phyloP scores from a whole-genome alignment of 2,113 vertebrate species.

The Pelecanoides urinatrix region DNA sequence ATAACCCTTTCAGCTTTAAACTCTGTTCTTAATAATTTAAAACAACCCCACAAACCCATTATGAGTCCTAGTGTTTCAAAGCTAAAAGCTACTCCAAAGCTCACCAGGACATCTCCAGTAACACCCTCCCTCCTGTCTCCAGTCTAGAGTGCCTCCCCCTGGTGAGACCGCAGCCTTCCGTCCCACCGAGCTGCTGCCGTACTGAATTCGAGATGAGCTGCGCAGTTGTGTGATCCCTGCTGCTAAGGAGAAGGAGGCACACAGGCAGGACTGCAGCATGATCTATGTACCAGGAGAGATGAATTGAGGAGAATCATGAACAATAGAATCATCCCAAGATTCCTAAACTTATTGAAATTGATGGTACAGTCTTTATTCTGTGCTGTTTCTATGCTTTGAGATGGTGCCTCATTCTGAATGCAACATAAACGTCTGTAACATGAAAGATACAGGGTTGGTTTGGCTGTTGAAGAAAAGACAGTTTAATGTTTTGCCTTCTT shows the following conservation, averaged over 20 bases:
- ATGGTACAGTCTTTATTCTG: conserved; percentile 20
- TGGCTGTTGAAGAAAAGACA: not conserved
- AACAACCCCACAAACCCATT: not conserved
- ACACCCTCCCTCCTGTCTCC: not conserved
- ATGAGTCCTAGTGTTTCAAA: not conserved
- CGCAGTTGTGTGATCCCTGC: not conserved
- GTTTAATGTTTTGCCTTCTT: not conserved
- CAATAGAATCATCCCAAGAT: conserved; percentile 14
- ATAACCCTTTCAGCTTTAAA: not conserved
- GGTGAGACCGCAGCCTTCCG: not conserved
- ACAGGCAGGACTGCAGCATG: not conserved
- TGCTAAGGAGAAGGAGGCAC: not conserved
- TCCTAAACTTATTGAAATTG: conserved; percentile 7
- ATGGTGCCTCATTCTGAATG: not conserved
- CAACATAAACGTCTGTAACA: not conserved
- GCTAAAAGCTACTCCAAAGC: not conserved
- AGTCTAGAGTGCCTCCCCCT: not conserved
- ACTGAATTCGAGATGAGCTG: not conserved
- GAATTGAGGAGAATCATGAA: conserved; percentile 15
- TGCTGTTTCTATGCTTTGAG: not conserved
- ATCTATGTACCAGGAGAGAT: not conserved
- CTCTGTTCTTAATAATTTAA: not conserved
- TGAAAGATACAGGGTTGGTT: not conserved
- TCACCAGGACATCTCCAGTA: not conserved
- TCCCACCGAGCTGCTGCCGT: not conserved